These are phyloP conservation scores for Hypsopygia costalis DNA, from an alignment of 2,888 invertebrate species.

Conservation along the genomic window DNA sequence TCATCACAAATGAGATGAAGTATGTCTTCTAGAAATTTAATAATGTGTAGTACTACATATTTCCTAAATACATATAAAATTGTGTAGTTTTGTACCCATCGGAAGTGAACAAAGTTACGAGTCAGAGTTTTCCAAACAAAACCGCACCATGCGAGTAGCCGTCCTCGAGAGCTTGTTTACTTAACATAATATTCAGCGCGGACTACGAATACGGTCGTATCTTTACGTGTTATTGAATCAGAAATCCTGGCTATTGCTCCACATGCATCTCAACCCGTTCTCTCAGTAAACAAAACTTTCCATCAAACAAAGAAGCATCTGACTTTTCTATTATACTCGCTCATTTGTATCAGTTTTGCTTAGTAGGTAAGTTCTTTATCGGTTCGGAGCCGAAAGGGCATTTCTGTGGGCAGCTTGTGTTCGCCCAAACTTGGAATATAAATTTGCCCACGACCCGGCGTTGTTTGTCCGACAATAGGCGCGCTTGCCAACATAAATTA, in stretches of 20 bases:
- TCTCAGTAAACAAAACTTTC: slow-evolving; percentile 21
- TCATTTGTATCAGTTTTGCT: slow-evolving; percentile 52
- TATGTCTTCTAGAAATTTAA: no score
- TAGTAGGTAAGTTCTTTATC: slow-evolving; percentile 51
- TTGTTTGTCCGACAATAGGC: slow-evolving; percentile 66
- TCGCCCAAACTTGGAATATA: slow-evolving; percentile 62
- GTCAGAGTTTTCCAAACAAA: slow-evolving; percentile 9
- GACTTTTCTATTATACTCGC: slow-evolving; percentile 36
- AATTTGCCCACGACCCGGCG: slow-evolving; percentile 52
- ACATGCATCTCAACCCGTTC: slow-evolving; percentile 32
- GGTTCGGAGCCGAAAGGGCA: slow-evolving; percentile 36
- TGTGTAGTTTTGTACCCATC: no score
- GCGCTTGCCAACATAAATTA: slow-evolving; percentile 64
- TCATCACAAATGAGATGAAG: no score
- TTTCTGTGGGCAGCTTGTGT: slow-evolving; percentile 42
- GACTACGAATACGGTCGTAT: slow-evolving; percentile 41
- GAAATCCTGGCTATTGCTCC: slow-evolving; percentile 33
- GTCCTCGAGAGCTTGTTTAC: slow-evolving; percentile 46
- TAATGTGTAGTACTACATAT: no score
- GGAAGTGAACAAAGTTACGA: no score
- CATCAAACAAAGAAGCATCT: slow-evolving; percentile 31
- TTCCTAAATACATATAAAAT: no score
- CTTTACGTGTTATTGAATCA: slow-evolving; percentile 47
- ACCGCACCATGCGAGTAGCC: slow-evolving; percentile 20
- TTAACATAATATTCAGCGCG: slow-evolving; percentile 48